phyloP scores from a whole-genome alignment of 2,113 vertebrate genomes.

The Epinephelus cyanopodus region DNA sequence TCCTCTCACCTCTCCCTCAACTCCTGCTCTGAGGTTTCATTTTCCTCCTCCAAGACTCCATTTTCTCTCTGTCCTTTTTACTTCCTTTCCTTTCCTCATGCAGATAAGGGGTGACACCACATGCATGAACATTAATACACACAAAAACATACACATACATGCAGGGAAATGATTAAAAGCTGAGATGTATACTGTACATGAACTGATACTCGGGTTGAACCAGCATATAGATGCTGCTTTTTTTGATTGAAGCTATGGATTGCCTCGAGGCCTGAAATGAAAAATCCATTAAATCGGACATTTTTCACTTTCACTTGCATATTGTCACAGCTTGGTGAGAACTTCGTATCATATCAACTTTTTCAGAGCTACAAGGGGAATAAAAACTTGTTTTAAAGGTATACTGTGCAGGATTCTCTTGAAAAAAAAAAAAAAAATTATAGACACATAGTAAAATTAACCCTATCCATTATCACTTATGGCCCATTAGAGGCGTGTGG shows the following conservation, averaged over 20 bases:
- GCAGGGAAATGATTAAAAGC: slow-evolving; percentile 27
- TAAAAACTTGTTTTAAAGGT: not conserved
- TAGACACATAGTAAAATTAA: too few species aligned
- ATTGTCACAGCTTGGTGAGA: slow-evolving; percentile 45
- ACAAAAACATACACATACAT: slow-evolving; percentile 26
- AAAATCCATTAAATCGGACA: slow-evolving; percentile 64
- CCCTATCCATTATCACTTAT: too few species aligned
- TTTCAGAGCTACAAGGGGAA: not conserved
- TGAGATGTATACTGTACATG: slow-evolving; percentile 16
- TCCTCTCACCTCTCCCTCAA: slow-evolving; percentile 45
- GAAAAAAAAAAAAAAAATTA: too few species aligned
- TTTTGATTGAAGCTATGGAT: slow-evolving; percentile 50
- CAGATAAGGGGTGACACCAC: slow-evolving; percentile 21
- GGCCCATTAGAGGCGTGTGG: too few species aligned
- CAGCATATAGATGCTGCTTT: slow-evolving; percentile 17
- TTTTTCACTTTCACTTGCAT: slow-evolving; percentile 49
- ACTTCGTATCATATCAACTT: slow-evolving; percentile 18
- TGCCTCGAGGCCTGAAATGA: slow-evolving; percentile 38
- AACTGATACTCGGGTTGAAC: slow-evolving; percentile 27
- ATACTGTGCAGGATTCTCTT: too few species aligned
- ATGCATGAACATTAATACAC: not conserved
- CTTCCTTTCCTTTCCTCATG: not conserved
- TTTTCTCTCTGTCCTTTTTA: slow-evolving; percentile 26
- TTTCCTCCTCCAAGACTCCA: slow-evolving; percentile 26
- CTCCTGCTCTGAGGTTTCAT: slow-evolving; percentile 53